Base-by-base conservation (phyloP, 2,888 invertebrate genomes). In the Prosapia bicincta region DNA sequence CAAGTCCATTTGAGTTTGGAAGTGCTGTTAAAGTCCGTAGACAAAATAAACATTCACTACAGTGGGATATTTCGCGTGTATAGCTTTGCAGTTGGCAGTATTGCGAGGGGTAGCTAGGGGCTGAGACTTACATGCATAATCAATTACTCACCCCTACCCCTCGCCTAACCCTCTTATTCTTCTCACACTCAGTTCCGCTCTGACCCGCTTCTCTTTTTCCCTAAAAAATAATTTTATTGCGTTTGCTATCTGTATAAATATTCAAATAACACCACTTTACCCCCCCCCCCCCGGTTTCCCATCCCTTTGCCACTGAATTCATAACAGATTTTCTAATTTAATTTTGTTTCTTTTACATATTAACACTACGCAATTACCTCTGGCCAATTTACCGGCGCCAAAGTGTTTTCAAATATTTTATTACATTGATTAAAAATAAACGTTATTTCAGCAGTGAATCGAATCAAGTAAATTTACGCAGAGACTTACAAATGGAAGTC, bases 1-100 rank as follows among this genome's bases (percentile, higher is more conserved):
- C 54, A 54, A 54, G 54, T 54, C 54, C 54, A 54, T 54, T 54
- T 54, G 54, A 54, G 54, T 54, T 54, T 54, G 54, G 54, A 54
- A 54, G 54, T 54, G 54, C 54, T 54, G 54, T 54, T 54, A 54
- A n/a, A 54, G 54, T 54, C 54, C 54, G 54, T 54, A 54, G 54
- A 54, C 54, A 54, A 54, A 54, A 54, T 54, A 54, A 54, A 54
- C 54, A 54, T 54, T 54, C 54, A n/a, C 54, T 20, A 54, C 54
- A 54, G 54, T 54, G 54, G 54, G 54, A 54, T 54, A 54, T 54
- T 54, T 54, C 54, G 54, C 54, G 54, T 54, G 54, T 54, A 54
- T 54, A 54, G 54, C 54, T 54, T 54, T 54, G 54, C 54, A 54
- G 54, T 54, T 54, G 54, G 54, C 54, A 54, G 54, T 54, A 54